Evolutionary conservation across 2,113 vertebrate genomes (phyloP).

Genomic region (Nycticorax nycticorax): DNA sequence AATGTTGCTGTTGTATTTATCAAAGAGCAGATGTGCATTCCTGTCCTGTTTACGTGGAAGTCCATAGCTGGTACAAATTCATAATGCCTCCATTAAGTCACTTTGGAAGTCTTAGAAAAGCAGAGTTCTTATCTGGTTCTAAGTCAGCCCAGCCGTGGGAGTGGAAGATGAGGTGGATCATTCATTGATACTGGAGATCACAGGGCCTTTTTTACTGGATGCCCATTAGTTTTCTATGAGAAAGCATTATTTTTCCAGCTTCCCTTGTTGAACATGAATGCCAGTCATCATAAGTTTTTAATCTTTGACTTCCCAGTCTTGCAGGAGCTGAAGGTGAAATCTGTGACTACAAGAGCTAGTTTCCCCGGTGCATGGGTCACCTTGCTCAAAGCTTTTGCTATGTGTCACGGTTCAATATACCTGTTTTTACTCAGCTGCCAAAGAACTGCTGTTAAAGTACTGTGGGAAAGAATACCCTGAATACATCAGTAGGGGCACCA

Average conservation of each 20-base stretch:
- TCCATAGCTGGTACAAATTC: not conserved
- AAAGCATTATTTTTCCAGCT: not conserved
- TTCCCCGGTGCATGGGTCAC: not conserved
- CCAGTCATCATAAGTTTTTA: not conserved
- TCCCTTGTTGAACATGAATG: not conserved
- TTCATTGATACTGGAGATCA: not conserved
- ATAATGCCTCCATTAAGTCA: not conserved
- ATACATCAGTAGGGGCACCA: not conserved
- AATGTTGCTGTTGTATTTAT: not conserved
- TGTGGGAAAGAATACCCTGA: not conserved
- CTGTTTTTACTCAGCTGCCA: not conserved
- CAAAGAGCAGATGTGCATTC: not conserved
- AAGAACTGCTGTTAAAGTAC: not conserved
- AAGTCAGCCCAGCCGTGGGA: not conserved
- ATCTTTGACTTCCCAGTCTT: not conserved
- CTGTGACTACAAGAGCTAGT: not conserved
- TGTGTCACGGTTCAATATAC: not conserved
- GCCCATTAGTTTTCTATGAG: not conserved
- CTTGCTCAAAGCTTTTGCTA: not conserved
- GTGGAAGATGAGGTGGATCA: not conserved
- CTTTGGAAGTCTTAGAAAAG: not conserved
- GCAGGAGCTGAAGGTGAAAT: not conserved
- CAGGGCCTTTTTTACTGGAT: not conserved
- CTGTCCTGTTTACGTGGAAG: not conserved
- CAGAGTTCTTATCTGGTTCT: not conserved